Conservation (phyloP, 2,888 invertebrate species). For the Campoplex capitator region DNA sequence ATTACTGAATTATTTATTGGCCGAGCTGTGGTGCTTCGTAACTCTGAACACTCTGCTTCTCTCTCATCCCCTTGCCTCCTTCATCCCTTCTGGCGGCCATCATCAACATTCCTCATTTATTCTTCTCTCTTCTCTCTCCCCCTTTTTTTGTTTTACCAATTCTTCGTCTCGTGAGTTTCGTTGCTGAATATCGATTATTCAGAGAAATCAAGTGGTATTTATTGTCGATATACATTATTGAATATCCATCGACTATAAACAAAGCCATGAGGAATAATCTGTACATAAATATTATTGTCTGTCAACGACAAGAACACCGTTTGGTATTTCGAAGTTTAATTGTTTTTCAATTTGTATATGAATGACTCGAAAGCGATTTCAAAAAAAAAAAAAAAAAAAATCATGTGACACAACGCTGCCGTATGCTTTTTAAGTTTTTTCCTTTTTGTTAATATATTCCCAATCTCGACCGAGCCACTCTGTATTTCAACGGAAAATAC, state of each 20-base stretch:
- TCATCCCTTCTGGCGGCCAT: constrained; percentile 10
- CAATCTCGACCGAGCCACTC: neutral
- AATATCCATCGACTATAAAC: neutral
- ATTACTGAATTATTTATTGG: constrained; percentile 81
- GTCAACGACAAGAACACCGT: neutral
- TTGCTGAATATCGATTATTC: constrained; percentile 14
- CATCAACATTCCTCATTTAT: constrained; percentile 29
- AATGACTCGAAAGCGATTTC: neutral
- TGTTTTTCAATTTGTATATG: neutral
- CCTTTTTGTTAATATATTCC: too few species aligned
- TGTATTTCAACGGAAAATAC: neutral
- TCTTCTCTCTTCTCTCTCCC: constrained; percentile 6
- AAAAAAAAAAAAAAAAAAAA: neutral
- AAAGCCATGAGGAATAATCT: neutral
- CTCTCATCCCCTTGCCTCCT: neutral
- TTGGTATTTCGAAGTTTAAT: neutral
- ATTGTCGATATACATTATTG: neutral
- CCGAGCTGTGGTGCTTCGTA: constrained; percentile 46
- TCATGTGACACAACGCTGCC: neutral
- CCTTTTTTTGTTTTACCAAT: neutral
- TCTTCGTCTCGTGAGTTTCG: constrained; percentile 11
- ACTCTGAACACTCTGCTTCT: constrained; percentile 25
- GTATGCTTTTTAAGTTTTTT: neutral
- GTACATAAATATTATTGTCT: neutral
- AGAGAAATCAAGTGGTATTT: constrained; percentile 13